Base-by-base conservation (phyloP, 2,888 invertebrate genomes). In the Drosophila setosimentum region DNA sequence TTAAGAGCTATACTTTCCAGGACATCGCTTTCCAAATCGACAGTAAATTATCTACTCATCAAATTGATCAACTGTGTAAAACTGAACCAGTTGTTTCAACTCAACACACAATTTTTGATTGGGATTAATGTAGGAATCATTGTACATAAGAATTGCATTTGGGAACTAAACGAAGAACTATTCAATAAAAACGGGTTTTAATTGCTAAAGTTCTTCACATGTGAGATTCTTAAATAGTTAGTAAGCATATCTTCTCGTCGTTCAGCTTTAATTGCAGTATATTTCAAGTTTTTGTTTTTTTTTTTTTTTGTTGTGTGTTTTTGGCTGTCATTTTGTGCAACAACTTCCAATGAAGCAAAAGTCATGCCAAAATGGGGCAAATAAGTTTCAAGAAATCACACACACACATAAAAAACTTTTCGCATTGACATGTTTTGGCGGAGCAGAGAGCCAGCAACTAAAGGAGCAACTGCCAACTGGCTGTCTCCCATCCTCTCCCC, bases 391-490 rank as follows among this genome's bases (percentile, higher is more conserved):
- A 72, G 76, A 83, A 84, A 84, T 84, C 83, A 86, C 78, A 78
- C 73, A 78, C 73, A 70, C 85, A 84, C 64, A 79, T 68, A 72
- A 48, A 58, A 73, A 89, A 85, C 85, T 85, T 85, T 85, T 76
- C 82, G 62, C 89, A 89, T 85, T 89, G 85, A 87, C 89, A 89
- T 89, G 85, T 87, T 87, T 83, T 77, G 80, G 78, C 80, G 64
- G 72, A 79, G 55, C 58, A 45, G 45, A 59, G 58, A 53, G 53
- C 29, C 40, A 54, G 37, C 30, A n/a, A 62, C 45, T 45, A 2
- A 16, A 24, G 45, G 37, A 55, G 50, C 27, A 49, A 24, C 27
- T 49, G 45, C 45, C 45, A 57, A 57, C 42, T 24, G 45, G 24
- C 16, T 6, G 10, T 27, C 30, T 13, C 21, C 10, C 27, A 11